These are phyloP conservation scores for Lithobius niger DNA, from an alignment of 1,140 invertebrate species.

Conservation along the genomic window DNA sequence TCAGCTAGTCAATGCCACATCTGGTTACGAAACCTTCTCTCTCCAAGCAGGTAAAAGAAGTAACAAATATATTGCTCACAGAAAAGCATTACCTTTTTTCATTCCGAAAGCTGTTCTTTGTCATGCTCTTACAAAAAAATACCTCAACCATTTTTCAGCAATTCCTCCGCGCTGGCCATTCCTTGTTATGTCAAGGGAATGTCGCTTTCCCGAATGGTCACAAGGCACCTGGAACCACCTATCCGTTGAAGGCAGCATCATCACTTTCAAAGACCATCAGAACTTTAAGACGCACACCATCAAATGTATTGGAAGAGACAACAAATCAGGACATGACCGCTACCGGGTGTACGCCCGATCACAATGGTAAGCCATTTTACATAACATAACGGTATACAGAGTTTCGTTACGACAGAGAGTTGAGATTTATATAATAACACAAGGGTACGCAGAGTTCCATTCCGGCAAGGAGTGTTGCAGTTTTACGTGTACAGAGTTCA, in stretches of 20 bases:
- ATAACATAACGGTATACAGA: no score
- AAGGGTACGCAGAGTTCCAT: no score
- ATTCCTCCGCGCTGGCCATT: conserved; percentile 1
- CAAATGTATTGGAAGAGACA: conserved; percentile 34
- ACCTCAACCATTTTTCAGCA: no score
- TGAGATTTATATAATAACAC: no score
- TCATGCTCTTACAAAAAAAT: no score
- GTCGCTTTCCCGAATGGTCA: conserved; percentile 48
- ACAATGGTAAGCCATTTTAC: conserved; percentile 41
- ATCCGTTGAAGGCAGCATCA: conserved; percentile 41
- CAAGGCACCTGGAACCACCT: conserved; percentile 50
- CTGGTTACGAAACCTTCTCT: conserved; percentile 45
- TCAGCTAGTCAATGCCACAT: conserved; percentile 41
- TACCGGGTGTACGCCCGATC: conserved; percentile 38
- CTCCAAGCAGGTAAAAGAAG: conserved; percentile 30
- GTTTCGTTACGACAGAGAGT: no score
- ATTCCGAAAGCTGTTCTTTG: no score
- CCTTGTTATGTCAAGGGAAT: background rate
- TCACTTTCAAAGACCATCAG: conserved; percentile 47
- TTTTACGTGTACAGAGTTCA: no score
- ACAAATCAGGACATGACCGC: conserved; percentile 30
- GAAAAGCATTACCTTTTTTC: conserved; percentile 1
- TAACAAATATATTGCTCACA: no score
- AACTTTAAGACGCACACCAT: conserved; percentile 50
- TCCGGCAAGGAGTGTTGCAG: no score